These are phyloP conservation scores for Siphlonurus alternatus DNA, from an alignment of 2,888 invertebrate genomes.

Conservation along the genomic window DNA sequence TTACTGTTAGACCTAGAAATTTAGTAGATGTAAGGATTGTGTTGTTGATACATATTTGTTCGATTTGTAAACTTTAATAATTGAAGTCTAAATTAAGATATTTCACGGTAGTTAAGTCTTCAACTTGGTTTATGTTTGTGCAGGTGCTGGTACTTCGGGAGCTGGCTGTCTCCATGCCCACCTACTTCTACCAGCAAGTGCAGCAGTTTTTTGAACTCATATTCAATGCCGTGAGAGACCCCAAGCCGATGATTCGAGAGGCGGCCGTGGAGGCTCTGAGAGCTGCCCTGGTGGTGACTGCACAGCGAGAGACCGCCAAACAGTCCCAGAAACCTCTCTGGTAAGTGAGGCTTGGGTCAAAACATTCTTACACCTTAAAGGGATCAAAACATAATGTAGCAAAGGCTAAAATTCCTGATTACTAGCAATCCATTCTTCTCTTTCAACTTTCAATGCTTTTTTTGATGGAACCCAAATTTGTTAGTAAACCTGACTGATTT, in stretches of 20 bases:
- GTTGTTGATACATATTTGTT: too few species aligned
- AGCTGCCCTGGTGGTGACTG: conserved; percentile 85
- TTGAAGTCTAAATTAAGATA: too few species aligned
- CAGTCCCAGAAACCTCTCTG: conserved; percentile 78
- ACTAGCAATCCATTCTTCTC: too few species aligned
- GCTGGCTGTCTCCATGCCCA: conserved; percentile 87
- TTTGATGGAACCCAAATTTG: too few species aligned
- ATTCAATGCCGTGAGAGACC: conserved; percentile 78
- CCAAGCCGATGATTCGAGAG: conserved; percentile 79
- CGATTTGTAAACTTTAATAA: too few species aligned
- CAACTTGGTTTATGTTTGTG: neutral
- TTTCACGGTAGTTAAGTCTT: neutral
- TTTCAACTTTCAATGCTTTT: too few species aligned
- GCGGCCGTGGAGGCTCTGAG: conserved; percentile 88
- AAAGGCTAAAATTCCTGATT: too few species aligned
- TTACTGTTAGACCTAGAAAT: too few species aligned
- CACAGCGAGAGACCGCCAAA: conserved; percentile 89
- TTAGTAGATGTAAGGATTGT: too few species aligned
- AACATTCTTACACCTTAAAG: too few species aligned
- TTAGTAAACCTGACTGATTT: too few species aligned
- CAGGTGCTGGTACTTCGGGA: conserved; percentile 72
- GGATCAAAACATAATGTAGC: too few species aligned
- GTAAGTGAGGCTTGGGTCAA: conserved; percentile 32
- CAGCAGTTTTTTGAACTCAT: conserved; percentile 88
- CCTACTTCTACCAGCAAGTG: conserved; percentile 92